These are phyloP conservation scores for Rhopalosiphum nymphaeae DNA, from an alignment of 2,888 invertebrate species.

Conservation along the genomic window DNA sequence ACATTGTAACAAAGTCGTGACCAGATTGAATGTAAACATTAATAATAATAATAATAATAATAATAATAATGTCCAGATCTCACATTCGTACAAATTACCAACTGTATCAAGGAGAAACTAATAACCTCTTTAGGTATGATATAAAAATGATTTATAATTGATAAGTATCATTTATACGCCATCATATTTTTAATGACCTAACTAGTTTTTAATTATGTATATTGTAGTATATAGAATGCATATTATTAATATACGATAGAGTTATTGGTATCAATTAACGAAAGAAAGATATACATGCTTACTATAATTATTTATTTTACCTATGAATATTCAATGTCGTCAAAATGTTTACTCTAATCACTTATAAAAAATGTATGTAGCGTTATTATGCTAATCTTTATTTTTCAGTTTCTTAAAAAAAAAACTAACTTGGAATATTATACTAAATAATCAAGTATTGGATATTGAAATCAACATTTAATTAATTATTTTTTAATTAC, in stretches of 20 bases:
- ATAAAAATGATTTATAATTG: conserved; percentile 35
- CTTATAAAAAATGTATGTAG: neutral
- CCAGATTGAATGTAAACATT: neutral
- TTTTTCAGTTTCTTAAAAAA: neutral
- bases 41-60: conserved; percentile 4
- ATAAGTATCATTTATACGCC: conserved; percentile 5
- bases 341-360: neutral
- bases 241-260: neutral
- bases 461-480: neutral
- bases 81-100: conserved; percentile 13
- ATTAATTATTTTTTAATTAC: neutral
- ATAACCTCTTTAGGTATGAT: neutral
- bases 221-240: neutral
- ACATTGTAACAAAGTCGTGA: conserved; percentile 35
- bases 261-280: neutral
- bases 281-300: neutral
- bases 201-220: neutral
- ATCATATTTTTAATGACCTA: neutral
- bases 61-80: neutral
- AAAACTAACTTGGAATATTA: neutral
- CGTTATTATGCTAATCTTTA: no score
- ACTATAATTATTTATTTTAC: neutral
- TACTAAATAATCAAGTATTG: neutral
- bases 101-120: conserved; percentile 30
- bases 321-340: neutral